Evolutionary conservation across 2,888 invertebrate species (phyloP).

Genomic region (Orgyia antiqua): DNA sequence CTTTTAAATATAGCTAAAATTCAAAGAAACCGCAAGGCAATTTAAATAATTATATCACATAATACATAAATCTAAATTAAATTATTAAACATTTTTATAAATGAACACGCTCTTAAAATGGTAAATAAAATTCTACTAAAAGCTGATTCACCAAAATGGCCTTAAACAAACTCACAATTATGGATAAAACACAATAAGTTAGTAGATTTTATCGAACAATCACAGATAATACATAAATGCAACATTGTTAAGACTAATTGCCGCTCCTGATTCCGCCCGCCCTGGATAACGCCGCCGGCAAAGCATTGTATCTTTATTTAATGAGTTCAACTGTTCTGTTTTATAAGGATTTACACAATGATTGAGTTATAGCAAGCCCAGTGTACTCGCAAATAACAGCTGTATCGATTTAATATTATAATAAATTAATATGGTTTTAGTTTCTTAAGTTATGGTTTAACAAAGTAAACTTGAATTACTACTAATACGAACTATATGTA

Average conservation of each 20-base stretch:
- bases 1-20: too few species aligned
- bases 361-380: constrained; percentile 2
- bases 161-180: constrained; percentile 16
- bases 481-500: too few species aligned
- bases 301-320: constrained; percentile 43
- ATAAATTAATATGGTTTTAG: too few species aligned
- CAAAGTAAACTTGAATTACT: too few species aligned
- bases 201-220: constrained; percentile 36
- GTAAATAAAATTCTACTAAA: too few species aligned
- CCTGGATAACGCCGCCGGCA: constrained; percentile 32
- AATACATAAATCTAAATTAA: too few species aligned
- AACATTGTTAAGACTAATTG: constrained; percentile 59
- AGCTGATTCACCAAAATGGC: constrained; percentile 15
- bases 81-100: too few species aligned
- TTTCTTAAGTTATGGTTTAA: too few species aligned
- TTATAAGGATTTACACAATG: constrained; percentile 4
- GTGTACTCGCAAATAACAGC: not conserved
- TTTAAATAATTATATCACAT: too few species aligned
- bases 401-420: too few species aligned
- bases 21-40: too few species aligned
- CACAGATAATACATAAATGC: constrained; percentile 44
- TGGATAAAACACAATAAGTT: constrained; percentile 33
- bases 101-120: too few species aligned
- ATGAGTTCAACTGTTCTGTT: constrained; percentile 14
- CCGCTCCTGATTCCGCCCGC: constrained; percentile 53